phyloP scores from a whole-genome alignment of 2,113 vertebrate genomes.

The Phasianus colchicus region DNA sequence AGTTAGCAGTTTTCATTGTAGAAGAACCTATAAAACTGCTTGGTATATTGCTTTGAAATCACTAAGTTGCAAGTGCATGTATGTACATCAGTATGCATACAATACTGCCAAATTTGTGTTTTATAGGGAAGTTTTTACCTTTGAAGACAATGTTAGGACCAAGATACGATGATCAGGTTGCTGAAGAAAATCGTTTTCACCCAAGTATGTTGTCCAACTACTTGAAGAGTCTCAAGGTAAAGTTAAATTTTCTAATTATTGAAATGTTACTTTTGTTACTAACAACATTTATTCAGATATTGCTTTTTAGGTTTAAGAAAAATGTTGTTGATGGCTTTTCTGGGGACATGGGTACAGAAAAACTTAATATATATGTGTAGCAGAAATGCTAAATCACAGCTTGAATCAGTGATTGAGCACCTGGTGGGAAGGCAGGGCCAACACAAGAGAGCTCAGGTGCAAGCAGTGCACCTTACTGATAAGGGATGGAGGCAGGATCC shows the following conservation, averaged over 20 bases:
- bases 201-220: slow-evolving; percentile 96
- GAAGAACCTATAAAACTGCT: background rate
- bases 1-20: background rate
- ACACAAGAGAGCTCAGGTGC: too few species aligned
- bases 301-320: slow-evolving; percentile 2
- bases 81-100: background rate
- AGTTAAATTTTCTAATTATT: slow-evolving; percentile 17
- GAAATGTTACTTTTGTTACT: background rate
- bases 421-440: too few species aligned
- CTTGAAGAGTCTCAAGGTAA: slow-evolving; percentile 96
- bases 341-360: background rate
- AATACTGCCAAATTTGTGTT: slow-evolving; percentile 24
- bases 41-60: background rate
- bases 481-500: too few species aligned
- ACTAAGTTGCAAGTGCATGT: background rate
- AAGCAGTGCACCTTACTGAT: too few species aligned
- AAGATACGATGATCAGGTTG: slow-evolving; percentile 94
- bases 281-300: background rate
- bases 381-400: too few species aligned
- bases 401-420: too few species aligned
- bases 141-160: slow-evolving; percentile 98
- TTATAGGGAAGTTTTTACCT: slow-evolving; percentile 93
- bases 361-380: background rate
- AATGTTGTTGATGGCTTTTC: background rate
- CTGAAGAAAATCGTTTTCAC: slow-evolving; percentile 94